A percentile compares a stretch with the other conserved stretches of the same genome.
These are phyloP conservation scores for Sogatella furcifera DNA, from an alignment of 1,140 invertebrate species.

Conservation along the genomic window DNA sequence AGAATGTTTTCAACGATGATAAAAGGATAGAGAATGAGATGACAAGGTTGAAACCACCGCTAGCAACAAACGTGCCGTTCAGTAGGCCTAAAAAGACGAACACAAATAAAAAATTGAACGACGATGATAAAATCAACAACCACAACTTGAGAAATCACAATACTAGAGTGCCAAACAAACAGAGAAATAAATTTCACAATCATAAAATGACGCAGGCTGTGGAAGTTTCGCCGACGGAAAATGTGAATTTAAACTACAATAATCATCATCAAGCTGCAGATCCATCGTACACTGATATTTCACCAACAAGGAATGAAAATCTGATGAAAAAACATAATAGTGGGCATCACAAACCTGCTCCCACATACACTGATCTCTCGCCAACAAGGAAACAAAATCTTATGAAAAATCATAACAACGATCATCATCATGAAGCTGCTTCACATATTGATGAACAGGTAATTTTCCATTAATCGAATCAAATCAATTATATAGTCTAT, in stretches of 20 bases:
- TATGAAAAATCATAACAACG: not conserved
- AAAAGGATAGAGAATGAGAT: not conserved
- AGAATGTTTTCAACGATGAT: not conserved
- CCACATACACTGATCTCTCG: too few species aligned
- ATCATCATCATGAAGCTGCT: not conserved
- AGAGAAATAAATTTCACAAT: conserved; percentile 3
- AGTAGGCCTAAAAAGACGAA: conserved; percentile 1
- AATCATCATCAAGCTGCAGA: too few species aligned
- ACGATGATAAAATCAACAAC: not conserved
- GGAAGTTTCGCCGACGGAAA: not conserved
- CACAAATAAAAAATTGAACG: not conserved
- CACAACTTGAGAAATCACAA: too few species aligned
- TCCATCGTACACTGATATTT: too few species aligned
- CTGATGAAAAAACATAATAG: too few species aligned
- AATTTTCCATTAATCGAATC: not conserved
- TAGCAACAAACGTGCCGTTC: not conserved
- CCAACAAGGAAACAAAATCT: too few species aligned
- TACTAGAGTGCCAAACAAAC: not conserved
- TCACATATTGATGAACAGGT: conserved; percentile 9
- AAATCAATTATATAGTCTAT: too few species aligned
- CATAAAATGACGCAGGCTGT: not conserved
- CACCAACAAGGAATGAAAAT: too few species aligned
- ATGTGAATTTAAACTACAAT: too few species aligned
- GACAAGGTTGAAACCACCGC: conserved; percentile 4
- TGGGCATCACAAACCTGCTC: too few species aligned